Evolutionary conservation across 2,888 invertebrate species (phyloP).

Genomic region (Tetramorium bicarinatum): DNA sequence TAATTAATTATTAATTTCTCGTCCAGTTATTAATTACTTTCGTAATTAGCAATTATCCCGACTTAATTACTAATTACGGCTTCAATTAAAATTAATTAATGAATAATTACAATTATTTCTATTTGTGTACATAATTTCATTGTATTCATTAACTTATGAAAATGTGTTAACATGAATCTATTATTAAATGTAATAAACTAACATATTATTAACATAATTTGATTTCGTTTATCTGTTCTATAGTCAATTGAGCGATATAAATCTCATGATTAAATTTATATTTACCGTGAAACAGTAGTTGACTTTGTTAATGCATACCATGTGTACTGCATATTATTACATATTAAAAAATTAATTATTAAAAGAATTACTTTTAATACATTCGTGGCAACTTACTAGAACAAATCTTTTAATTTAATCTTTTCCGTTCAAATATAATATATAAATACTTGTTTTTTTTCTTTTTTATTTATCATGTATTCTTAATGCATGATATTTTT

Average conservation of each 20-base stretch:
- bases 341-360: not conserved
- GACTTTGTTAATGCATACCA: not conserved
- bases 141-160: constrained; percentile 48
- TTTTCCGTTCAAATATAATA: not conserved
- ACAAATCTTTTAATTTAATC: not conserved
- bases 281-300: constrained; percentile 78
- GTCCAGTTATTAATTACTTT: constrained; percentile 59
- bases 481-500: too few species aligned
- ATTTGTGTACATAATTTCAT: constrained; percentile 53
- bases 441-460: not conserved
- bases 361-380: not conserved
- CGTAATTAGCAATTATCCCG: constrained; percentile 55
- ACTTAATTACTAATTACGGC: constrained; percentile 56
- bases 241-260: constrained; percentile 39
- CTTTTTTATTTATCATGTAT: not conserved
- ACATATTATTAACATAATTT: constrained; percentile 46
- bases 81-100: constrained; percentile 57
- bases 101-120: constrained; percentile 55
- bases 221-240: constrained; percentile 34
- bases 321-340: not conserved
- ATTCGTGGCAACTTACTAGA: not conserved
- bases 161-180: constrained; percentile 44
- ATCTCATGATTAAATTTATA: constrained; percentile 64
- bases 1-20: constrained; percentile 59
- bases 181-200: constrained; percentile 46